These are phyloP conservation scores for Netelia fuscicornis DNA, from an alignment of 2,888 invertebrate genomes.

Conservation along the genomic window DNA sequence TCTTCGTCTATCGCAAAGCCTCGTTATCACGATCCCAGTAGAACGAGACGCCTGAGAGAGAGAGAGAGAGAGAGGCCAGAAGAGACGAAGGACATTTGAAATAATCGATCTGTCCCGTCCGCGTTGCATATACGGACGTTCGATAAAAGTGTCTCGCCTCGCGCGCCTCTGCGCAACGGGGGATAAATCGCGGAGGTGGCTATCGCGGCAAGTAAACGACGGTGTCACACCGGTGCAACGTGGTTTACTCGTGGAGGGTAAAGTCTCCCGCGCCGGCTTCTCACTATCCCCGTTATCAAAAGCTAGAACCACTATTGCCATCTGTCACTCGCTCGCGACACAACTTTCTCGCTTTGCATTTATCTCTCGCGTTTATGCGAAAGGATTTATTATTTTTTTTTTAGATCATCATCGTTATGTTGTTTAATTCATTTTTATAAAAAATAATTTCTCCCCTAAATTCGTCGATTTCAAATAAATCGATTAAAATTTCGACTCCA, in stretches of 20 bases:
- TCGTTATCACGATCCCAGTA: constrained; percentile 43
- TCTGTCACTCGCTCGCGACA: constrained; percentile 39
- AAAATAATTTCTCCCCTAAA: too few relatives aligned
- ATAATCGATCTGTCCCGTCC: constrained; percentile 55
- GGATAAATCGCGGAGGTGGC: neutral
- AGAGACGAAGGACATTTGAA: constrained; percentile 53
- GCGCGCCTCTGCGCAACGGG: neutral
- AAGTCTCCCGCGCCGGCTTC: constrained; percentile 12
- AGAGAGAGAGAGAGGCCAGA: constrained; percentile 14
- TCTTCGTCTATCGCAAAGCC: constrained; percentile 31
- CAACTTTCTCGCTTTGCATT: constrained; percentile 25
- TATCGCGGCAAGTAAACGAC: neutral
- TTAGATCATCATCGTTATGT: neutral
- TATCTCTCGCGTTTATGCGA: neutral
- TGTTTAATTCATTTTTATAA: too few relatives aligned
- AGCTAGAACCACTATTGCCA: constrained; percentile 54
- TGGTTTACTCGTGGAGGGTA: constrained; percentile 64
- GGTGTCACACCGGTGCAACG: constrained; percentile 11
- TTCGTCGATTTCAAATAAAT: too few relatives aligned
- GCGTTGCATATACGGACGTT: constrained; percentile 26
- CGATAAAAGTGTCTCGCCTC: constrained; percentile 44
- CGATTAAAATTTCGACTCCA: too few relatives aligned
- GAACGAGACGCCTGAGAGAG: neutral
- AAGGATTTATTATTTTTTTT: neutral
- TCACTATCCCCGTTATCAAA: neutral